phyloP scores from a whole-genome alignment of 2,113 vertebrate genomes.

The Cephalopterus ornatus region DNA sequence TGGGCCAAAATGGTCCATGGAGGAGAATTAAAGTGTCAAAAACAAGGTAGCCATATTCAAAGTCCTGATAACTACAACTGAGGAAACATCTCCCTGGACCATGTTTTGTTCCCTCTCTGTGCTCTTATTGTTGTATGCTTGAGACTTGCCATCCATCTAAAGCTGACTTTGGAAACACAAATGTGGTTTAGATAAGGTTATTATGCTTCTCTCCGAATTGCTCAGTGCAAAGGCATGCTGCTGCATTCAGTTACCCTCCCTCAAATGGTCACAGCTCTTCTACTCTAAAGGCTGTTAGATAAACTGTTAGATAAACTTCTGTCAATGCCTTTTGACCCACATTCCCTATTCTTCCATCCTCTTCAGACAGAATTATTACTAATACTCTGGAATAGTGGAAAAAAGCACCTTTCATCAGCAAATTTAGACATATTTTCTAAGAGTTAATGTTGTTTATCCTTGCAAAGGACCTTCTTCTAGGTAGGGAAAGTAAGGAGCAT shows the following conservation, averaged over 20 bases:
- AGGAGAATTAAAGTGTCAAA: not conserved
- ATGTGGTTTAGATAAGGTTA: not conserved
- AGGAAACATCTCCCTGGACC: not conserved
- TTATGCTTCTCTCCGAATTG: not conserved
- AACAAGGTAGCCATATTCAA: not conserved
- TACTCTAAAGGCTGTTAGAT: not conserved
- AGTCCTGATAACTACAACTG: not conserved
- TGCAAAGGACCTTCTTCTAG: conserved; percentile 7
- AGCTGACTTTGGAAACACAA: not conserved
- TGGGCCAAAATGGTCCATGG: not conserved
- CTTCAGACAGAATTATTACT: conserved; percentile 5
- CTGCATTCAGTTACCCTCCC: not conserved
- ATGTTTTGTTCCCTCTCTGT: not conserved
- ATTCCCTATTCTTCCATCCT: not conserved
- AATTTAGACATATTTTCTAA: conserved; percentile 15
- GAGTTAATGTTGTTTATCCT: conserved; percentile 34
- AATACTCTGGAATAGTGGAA: not conserved
- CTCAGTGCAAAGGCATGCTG: not conserved
- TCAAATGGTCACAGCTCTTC: not conserved
- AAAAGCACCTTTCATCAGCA: not conserved
- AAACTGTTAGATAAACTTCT: not conserved
- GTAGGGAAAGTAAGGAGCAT: not conserved
- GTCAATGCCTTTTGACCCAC: not conserved
- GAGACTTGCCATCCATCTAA: not conserved
- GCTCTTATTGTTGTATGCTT: not conserved